Conservation (phyloP, 2,888 invertebrate genomes). For the Odontocerum albicorne region DNA sequence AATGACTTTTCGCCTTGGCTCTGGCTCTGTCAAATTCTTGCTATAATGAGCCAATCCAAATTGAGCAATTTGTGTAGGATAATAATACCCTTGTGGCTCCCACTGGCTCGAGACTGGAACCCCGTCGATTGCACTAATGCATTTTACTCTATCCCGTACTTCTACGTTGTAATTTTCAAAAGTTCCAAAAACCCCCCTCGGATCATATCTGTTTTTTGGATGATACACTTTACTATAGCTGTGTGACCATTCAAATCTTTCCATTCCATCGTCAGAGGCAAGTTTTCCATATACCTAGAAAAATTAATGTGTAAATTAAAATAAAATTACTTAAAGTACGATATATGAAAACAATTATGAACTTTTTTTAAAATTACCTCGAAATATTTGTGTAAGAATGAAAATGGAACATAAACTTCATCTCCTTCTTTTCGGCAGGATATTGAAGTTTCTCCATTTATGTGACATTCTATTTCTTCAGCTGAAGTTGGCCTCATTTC, state of each 20-base stretch:
- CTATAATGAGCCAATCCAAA: slow-evolving; percentile 97
- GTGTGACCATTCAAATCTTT: slow-evolving; percentile 92
- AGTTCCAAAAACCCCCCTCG: slow-evolving; percentile 90
- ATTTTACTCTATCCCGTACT: slow-evolving; percentile 92
- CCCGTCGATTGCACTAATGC: slow-evolving; percentile 90
- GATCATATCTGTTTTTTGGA: slow-evolving; percentile 86
- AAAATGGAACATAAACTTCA: slow-evolving; percentile 90
- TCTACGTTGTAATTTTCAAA: slow-evolving; percentile 99
- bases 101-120: slow-evolving; percentile 97
- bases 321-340: background rate
- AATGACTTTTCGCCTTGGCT: slow-evolving; percentile 70
- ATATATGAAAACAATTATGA: background rate
- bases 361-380: slow-evolving; percentile 75
- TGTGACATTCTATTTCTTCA: slow-evolving; percentile 81
- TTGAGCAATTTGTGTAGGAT: slow-evolving; percentile 98
- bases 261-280: slow-evolving; percentile 69
- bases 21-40: slow-evolving; percentile 86
- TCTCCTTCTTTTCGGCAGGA: slow-evolving; percentile 78
- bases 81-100: slow-evolving; percentile 94
- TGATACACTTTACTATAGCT: slow-evolving; percentile 90
- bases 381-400: slow-evolving; percentile 91
- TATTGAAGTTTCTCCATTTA: slow-evolving; percentile 84
- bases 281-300: slow-evolving; percentile 82
- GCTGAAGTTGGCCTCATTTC: slow-evolving; percentile 29
- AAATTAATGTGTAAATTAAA: background rate